Evolutionary conservation across 2,113 vertebrate genomes (phyloP).

Genomic region (Gila orcuttii): DNA sequence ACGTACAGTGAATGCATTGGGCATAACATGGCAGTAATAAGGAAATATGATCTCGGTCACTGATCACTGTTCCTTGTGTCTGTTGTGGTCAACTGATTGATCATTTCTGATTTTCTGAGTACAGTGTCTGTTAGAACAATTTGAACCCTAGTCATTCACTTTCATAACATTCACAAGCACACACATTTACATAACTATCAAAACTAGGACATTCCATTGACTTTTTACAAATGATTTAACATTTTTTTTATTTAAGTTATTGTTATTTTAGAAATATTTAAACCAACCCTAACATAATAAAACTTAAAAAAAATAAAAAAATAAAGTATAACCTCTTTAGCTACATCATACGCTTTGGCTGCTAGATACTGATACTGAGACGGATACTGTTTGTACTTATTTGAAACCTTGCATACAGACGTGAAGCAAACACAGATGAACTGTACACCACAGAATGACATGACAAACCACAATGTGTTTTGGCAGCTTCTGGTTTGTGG

Average conservation of each 20-base stretch:
- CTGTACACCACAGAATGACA: constrained; percentile 69
- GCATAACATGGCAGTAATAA: neutral
- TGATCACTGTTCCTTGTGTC: neutral
- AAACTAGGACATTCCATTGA: no score
- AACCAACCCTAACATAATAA: no score
- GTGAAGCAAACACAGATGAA: constrained; percentile 66
- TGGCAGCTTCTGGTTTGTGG: constrained; percentile 65
- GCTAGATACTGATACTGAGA: neutral
- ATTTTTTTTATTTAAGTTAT: no score
- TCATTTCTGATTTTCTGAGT: constrained; percentile 22
- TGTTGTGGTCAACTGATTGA: constrained; percentile 31
- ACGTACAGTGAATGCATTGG: neutral
- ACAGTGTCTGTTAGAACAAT: constrained; percentile 17
- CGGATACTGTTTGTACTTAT: constrained; percentile 41
- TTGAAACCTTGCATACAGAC: constrained; percentile 63
- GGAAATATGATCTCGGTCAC: neutral
- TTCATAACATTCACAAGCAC: neutral
- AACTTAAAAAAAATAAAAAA: no score
- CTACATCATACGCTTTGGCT: neutral
- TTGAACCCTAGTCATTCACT: neutral
- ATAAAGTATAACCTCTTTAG: neutral
- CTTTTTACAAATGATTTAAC: no score
- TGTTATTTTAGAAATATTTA: no score
- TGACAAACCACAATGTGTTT: constrained; percentile 59
- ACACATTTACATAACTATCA: neutral